Percentiles rank a stretch among this genome's conserved stretches.
Evolutionary conservation across 2,888 invertebrate genomes (phyloP).

Genomic region (Lycia hirtaria): DNA sequence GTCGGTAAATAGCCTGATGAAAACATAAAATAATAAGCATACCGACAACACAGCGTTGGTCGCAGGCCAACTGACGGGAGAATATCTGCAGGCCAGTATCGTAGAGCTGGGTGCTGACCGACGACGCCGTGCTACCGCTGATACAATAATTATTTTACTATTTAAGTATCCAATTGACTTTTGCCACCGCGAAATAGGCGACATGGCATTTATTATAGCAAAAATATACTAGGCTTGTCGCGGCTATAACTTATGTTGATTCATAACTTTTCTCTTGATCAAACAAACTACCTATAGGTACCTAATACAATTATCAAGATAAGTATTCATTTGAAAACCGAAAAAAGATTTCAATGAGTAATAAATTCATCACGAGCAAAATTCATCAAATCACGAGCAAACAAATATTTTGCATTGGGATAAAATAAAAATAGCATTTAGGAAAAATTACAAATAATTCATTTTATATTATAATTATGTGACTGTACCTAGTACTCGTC

Average conservation of each 20-base stretch:
- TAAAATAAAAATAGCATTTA: too few relatives aligned
- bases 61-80: conserved; percentile 69
- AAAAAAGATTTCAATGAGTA: too few relatives aligned
- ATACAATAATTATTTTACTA: conserved; percentile 50
- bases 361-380: not conserved
- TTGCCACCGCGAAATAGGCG: conserved; percentile 41
- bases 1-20: conserved; percentile 73
- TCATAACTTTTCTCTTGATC: too few relatives aligned
- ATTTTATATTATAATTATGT: too few relatives aligned
- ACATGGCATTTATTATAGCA: conserved; percentile 38
- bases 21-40: conserved; percentile 77
- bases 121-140: conserved; percentile 34
- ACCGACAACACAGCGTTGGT: conserved; percentile 76
- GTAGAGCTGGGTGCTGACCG: conserved; percentile 16
- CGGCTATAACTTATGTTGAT: too few relatives aligned
- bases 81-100: conserved; percentile 44
- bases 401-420: too few relatives aligned
- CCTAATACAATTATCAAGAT: too few relatives aligned
- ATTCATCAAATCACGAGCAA: too few relatives aligned
- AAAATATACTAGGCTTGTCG: conserved; percentile 26
- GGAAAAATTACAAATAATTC: too few relatives aligned
- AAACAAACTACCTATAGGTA: too few relatives aligned
- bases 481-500: too few relatives aligned
- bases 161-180: conserved; percentile 50
- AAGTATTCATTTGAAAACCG: too few relatives aligned